phyloP scores from a whole-genome alignment of 2,888 invertebrate genomes.

The Hirtodrosophila duncani region DNA sequence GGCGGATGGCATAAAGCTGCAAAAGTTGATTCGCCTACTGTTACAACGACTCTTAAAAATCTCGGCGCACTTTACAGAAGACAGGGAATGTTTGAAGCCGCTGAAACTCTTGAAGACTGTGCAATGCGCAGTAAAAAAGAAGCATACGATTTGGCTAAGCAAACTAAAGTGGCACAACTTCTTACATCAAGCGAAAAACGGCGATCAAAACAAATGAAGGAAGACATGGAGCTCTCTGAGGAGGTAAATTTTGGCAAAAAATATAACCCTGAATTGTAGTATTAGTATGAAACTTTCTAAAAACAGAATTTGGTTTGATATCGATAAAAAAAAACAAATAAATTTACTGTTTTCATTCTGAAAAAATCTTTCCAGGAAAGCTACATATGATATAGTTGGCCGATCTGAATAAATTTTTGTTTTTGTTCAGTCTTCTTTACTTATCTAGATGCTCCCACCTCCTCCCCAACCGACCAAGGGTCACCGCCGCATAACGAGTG shows the following conservation, averaged over 20 bases:
- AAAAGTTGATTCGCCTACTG: conserved; percentile 97
- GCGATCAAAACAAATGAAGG: conserved; percentile 80
- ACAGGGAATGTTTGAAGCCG: conserved; percentile 99
- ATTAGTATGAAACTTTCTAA: not conserved
- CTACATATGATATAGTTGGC: no score
- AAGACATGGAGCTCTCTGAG: conserved; percentile 74
- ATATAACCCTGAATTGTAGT: no score
- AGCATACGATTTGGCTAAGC: conserved; percentile 95
- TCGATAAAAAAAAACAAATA: no score
- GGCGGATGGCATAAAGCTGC: conserved; percentile 99
- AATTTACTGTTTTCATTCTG: no score
- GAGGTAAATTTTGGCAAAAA: conserved; percentile 72
- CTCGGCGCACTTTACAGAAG: conserved; percentile 97
- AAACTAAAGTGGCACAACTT: conserved; percentile 89
- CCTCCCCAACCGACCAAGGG: no score
- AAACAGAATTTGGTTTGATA: not conserved
- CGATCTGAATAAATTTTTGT: no score
- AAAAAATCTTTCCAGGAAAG: no score
- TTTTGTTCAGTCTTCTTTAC: no score
- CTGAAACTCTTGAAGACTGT: conserved; percentile 99
- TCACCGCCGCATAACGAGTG: no score
- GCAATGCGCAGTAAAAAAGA: conserved; percentile 97
- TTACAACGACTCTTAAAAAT: conserved; percentile 98
- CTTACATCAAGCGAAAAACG: conserved; percentile 81
- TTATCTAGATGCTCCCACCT: no score